Evolutionary conservation across 2,797 vertebrate genomes (phyloP).

Genomic region (Epinephelus awoara): DNA sequence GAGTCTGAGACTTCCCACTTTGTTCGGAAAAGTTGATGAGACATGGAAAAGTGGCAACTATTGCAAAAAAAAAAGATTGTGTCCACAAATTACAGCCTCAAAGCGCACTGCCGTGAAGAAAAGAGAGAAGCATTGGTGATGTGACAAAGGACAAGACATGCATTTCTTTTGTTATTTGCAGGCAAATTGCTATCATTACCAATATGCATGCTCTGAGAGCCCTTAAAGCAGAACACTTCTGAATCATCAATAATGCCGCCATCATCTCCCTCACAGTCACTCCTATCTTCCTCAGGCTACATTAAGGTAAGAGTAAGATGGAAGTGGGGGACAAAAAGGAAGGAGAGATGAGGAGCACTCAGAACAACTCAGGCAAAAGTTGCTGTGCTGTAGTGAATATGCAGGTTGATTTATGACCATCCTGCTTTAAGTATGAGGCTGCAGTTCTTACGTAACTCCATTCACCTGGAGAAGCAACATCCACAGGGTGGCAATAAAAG

Average conservation of each 20-base stretch:
- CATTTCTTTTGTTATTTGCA: constrained; percentile 25
- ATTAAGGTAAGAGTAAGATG: constrained; percentile 18
- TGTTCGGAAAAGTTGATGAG: constrained; percentile 63
- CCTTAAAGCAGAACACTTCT: constrained; percentile 16
- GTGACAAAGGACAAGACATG: constrained; percentile 29
- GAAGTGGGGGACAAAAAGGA: constrained; percentile 17
- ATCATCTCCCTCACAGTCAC: constrained; percentile 28
- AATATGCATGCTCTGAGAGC: constrained; percentile 26
- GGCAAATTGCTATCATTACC: constrained; percentile 54
- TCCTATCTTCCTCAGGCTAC: constrained; percentile 41
- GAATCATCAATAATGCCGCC: constrained; percentile 42
- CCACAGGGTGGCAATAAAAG: constrained; percentile 42
- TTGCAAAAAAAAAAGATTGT: constrained; percentile 22
- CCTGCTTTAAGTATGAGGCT: constrained; percentile 61
- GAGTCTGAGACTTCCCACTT: constrained; percentile 49
- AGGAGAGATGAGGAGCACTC: constrained; percentile 48
- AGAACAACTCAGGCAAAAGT: constrained; percentile 56
- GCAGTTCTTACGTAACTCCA: constrained; percentile 70
- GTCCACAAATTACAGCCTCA: constrained; percentile 41
- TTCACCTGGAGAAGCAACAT: constrained; percentile 55
- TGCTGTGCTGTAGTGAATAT: constrained; percentile 56
- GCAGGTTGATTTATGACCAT: constrained; percentile 69
- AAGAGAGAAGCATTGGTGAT: constrained; percentile 18
- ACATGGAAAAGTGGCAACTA: constrained; percentile 50
- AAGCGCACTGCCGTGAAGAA: constrained; percentile 29